Percentiles rank a stretch among this genome's conserved stretches.
Conservation (phyloP, 2,113 vertebrate species). For the Ageneiosus marmoratus region DNA sequence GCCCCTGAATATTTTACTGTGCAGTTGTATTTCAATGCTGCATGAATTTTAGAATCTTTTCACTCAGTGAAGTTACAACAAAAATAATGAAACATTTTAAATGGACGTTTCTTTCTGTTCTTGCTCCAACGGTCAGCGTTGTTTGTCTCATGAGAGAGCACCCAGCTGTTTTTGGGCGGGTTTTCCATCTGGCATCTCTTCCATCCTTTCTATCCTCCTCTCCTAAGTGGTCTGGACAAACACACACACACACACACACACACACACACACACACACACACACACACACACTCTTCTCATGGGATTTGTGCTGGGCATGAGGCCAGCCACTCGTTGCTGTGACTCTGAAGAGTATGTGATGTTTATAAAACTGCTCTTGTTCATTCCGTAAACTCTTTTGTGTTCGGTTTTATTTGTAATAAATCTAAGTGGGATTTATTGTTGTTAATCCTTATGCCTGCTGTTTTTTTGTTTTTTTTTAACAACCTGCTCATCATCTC, state of each 20-base stretch:
- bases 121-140: constrained; percentile 18
- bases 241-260: constrained; percentile 9
- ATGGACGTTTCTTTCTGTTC: constrained; percentile 37
- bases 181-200: constrained; percentile 55
- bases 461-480: background rate
- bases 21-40: background rate
- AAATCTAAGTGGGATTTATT: constrained; percentile 7
- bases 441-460: background rate
- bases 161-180: constrained; percentile 51
- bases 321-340: constrained; percentile 24
- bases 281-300: constrained; percentile 15
- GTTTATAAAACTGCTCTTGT: constrained; percentile 13
- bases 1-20: background rate
- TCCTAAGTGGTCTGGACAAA: background rate
- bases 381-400: background rate
- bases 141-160: constrained; percentile 39
- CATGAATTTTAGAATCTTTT: background rate
- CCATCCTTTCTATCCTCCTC: constrained; percentile 7
- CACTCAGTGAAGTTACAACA: background rate
- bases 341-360: background rate
- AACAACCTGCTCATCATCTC: background rate
- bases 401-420: background rate
- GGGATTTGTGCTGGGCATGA: constrained; percentile 36
- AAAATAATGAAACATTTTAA: background rate
- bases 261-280: constrained; percentile 31